Evolutionary conservation across 2,888 invertebrate genomes (phyloP), one percentile per base, ranked within the genome.

Genomic region (Eilema caniola): DNA sequence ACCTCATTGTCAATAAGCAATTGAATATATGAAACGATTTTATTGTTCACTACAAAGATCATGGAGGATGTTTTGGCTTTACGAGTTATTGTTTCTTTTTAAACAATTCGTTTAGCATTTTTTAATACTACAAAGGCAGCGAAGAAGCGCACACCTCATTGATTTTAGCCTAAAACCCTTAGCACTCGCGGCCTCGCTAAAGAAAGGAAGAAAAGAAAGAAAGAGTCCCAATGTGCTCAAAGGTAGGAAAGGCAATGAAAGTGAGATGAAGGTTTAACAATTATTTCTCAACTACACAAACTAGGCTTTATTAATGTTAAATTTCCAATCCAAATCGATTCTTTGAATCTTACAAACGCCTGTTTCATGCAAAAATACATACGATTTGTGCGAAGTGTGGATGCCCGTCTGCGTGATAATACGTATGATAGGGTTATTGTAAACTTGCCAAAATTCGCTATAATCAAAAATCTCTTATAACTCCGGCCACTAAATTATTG

Each of bases 101-200:
- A 47, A 53, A 53, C 47, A 47, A 59, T 59, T 24, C 59, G 59
- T 59, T 25, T 59, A n/a, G 53, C 59, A 59, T 16, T 25, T 37
- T 59, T 59, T 24, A 16, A 59, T 59, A n/a, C 53, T 53, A 53
- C n/a, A 53, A 53, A 53, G 53, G 59, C 2, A 25, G 20, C 53
- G n/a, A 47, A 20, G 0, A 16, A 47, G 47, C 20, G 7, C 14
- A 8, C 0, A 0, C 7, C 4, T 20, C 12, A 47, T 47, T 47
- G 16, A 4, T 41, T 12, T 37, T 37, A 14, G 14, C 16, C 14
- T 16, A 47, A 47, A 0, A 1, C 20, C 20, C 20, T 20, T 7
- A 20, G 0, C 47, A 41, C 16, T 4, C 41, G 41, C 0, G 16
- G 0, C 5, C 3, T 41, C 41, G 16, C 41, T 0, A 41, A 16